These are phyloP conservation scores for Isaurus tuberculatus DNA, from an alignment of 92 coral and sea anemone species.

Conservation along the genomic window DNA sequence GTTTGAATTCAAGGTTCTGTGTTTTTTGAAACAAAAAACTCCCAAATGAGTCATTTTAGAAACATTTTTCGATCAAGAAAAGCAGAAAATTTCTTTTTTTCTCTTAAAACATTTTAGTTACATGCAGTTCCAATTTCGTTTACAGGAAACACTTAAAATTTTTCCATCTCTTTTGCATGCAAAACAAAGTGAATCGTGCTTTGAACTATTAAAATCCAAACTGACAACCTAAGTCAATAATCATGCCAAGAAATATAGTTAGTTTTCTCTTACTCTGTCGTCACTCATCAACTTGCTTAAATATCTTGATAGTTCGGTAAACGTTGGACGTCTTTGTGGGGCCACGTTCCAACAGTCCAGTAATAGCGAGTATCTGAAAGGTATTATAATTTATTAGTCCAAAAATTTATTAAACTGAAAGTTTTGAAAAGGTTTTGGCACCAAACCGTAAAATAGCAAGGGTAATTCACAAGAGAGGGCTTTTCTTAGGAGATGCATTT, in stretches of 20 bases:
- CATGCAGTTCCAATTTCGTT: no score
- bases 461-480: no score
- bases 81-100: no score
- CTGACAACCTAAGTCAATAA: not conserved
- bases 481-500: no score
- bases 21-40: no score
- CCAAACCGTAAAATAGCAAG: no score
- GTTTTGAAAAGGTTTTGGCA: not conserved
- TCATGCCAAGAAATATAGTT: not conserved
- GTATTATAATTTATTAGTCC: not conserved
- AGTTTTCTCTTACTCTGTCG: slow-evolving; percentile 75
- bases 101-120: no score
- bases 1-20: no score
- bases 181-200: not conserved
- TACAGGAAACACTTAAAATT: not conserved
- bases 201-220: not conserved
- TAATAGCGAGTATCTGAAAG: slow-evolving; percentile 77
- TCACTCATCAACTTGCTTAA: slow-evolving; percentile 85
- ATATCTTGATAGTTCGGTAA: slow-evolving; percentile 87
- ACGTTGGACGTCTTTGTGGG: slow-evolving; percentile 92
- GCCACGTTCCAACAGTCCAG: slow-evolving; percentile 98
- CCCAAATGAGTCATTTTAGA: no score
- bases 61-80: no score
- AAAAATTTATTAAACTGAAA: not conserved
- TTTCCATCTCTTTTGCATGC: not conserved